These are phyloP conservation scores for Notamacropus eugenii DNA, from an alignment of 2,797 vertebrate genomes.

Conservation along the genomic window DNA sequence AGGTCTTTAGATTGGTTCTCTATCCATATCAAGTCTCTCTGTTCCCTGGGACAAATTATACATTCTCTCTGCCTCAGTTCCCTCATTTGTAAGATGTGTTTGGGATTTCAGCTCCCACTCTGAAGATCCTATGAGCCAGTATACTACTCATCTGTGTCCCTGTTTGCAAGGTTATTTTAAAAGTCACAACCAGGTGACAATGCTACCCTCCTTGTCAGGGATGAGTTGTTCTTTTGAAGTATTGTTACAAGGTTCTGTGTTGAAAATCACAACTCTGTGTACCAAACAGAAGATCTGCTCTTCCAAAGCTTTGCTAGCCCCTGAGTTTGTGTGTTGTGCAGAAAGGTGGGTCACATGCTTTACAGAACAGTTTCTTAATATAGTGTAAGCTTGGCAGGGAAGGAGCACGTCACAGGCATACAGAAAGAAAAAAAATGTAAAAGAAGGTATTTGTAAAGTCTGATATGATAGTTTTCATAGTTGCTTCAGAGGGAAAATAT, in stretches of 20 bases:
- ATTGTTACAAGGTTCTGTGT: neutral
- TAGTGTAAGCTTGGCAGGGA: neutral
- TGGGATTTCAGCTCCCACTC: neutral
- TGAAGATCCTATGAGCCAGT: neutral
- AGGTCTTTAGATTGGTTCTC: neutral
- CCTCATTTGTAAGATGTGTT: neutral
- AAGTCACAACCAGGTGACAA: neutral
- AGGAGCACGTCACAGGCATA: neutral
- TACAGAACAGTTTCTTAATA: neutral
- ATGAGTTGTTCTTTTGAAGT: neutral
- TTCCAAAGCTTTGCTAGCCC: neutral
- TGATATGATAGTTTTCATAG: neutral
- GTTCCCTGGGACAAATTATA: neutral
- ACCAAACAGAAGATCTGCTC: neutral
- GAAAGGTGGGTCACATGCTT: neutral
- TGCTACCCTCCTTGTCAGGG: neutral
- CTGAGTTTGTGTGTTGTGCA: neutral
- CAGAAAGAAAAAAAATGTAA: neutral
- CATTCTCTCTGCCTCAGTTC: neutral
- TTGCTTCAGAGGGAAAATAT: neutral
- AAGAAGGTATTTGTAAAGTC: neutral
- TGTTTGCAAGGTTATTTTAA: neutral
- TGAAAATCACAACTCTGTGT: neutral
- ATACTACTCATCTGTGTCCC: neutral
- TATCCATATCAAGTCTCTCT: neutral